A percentile compares a stretch with the other conserved stretches of the same genome.
phyloP scores from a whole-genome alignment of 92 coral and sea anemone species.

The Parazoanthus darwini region DNA sequence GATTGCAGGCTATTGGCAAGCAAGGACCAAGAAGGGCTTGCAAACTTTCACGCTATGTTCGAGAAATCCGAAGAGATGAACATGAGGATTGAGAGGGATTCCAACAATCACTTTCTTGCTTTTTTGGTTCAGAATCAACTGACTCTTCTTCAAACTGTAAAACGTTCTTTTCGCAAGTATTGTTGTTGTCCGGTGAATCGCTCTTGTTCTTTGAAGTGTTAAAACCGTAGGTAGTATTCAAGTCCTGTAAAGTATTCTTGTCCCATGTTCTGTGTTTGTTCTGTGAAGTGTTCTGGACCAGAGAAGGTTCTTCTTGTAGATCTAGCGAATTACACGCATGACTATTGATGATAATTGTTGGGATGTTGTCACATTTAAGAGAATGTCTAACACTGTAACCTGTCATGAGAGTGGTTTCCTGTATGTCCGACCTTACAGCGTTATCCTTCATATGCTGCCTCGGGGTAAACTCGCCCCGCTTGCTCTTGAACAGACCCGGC shows the following conservation, averaged over 20 bases:
- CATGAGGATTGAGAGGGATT: background rate
- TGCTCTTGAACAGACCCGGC: background rate
- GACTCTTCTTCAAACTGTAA: background rate
- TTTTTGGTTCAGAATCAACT: background rate
- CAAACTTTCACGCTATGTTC: too few relatives aligned
- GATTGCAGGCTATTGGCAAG: too few relatives aligned
- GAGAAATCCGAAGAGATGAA: too few relatives aligned
- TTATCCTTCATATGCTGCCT: background rate
- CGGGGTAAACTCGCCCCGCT: background rate
- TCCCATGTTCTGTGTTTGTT: background rate
- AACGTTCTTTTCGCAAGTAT: background rate
- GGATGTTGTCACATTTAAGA: background rate
- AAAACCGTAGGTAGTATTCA: background rate
- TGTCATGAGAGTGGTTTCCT: background rate
- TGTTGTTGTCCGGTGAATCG: background rate
- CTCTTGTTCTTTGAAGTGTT: background rate
- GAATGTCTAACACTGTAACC: background rate
- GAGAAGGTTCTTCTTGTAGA: background rate
- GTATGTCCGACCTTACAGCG: background rate
- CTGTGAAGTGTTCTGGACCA: background rate
- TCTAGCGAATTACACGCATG: background rate
- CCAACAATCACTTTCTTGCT: background rate
- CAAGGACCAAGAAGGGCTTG: too few relatives aligned
- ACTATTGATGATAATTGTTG: constrained; percentile 8
- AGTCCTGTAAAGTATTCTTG: background rate